Percentiles rank a stretch among this genome's conserved stretches.
Conservation (phyloP, 1,140 invertebrate genomes). For the Zaprionus lachaisei region DNA sequence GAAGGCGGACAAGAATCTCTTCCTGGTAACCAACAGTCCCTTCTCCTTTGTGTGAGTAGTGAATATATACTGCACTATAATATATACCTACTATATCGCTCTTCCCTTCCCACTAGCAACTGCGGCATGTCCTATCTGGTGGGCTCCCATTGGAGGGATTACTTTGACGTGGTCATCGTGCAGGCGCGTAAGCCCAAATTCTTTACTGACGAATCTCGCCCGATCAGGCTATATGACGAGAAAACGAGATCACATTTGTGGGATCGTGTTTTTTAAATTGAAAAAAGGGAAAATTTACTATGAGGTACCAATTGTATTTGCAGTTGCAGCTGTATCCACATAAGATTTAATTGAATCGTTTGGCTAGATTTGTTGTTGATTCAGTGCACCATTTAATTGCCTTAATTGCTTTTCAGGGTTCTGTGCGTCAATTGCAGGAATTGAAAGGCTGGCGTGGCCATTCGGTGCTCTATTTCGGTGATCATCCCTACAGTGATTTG, state of each 20-base stretch:
- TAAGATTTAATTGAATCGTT: not conserved
- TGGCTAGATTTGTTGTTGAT: not conserved
- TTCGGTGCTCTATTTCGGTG: conserved; percentile 98
- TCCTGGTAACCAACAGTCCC: conserved; percentile 98
- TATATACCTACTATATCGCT: not conserved
- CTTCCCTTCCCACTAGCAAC: conserved; percentile 87
- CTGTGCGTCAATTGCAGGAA: conserved; percentile 94
- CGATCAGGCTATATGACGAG: conserved; percentile 95
- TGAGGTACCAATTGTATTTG: conserved; percentile 87
- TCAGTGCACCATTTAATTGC: conserved; percentile 1
- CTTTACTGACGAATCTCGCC: conserved; percentile 95
- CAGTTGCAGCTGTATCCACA: not conserved
- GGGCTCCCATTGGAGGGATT: conserved; percentile 94
- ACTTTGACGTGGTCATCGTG: conserved; percentile 97
- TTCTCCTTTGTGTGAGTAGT: conserved; percentile 95
- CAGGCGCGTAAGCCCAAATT: conserved; percentile 98
- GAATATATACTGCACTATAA: not conserved
- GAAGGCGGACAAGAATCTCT: conserved; percentile 93
- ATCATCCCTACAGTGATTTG: conserved; percentile 98
- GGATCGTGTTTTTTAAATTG: conserved; percentile 94
- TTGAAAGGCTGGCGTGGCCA: conserved; percentile 96
- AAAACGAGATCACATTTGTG: conserved; percentile 92
- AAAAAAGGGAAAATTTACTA: conserved; percentile 96
- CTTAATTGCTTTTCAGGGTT: conserved; percentile 88
- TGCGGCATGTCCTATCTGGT: conserved; percentile 96